Evolutionary conservation across 2,797 vertebrate species (phyloP).

Genomic region (Zalophus californianus): DNA sequence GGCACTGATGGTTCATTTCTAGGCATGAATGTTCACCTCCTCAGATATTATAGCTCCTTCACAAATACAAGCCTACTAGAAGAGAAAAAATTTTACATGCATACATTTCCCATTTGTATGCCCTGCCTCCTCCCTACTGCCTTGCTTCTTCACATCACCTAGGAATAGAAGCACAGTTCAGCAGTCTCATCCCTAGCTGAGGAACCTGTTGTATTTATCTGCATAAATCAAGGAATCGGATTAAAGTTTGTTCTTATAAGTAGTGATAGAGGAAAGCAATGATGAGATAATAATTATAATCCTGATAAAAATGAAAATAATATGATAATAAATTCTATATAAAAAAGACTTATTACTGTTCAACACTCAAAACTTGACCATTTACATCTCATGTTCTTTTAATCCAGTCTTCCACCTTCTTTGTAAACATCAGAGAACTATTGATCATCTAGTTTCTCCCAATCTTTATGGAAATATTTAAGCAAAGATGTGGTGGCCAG

Average conservation of each 20-base stretch:
- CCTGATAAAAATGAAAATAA: background rate
- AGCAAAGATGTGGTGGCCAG: background rate
- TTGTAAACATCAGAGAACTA: background rate
- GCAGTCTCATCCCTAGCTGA: background rate
- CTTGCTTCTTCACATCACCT: background rate
- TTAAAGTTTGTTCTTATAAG: background rate
- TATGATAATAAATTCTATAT: background rate
- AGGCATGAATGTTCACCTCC: background rate
- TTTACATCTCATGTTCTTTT: background rate
- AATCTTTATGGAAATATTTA: background rate
- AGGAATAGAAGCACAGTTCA: background rate
- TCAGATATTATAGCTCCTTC: background rate
- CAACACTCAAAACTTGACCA: background rate
- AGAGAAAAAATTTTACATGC: background rate
- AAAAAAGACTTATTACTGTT: background rate
- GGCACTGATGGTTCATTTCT: background rate
- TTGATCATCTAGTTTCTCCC: background rate
- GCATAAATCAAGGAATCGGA: background rate
- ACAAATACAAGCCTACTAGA: background rate
- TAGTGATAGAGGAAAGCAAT: background rate
- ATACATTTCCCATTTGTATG: background rate
- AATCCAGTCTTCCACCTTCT: background rate
- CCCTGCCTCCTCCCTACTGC: no score
- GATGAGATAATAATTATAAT: background rate
- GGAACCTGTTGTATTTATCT: background rate